Percentiles rank a stretch among this genome's conserved stretches.
Conservation (phyloP, 2,113 vertebrate genomes). For the Cyanoderma ruficeps region DNA sequence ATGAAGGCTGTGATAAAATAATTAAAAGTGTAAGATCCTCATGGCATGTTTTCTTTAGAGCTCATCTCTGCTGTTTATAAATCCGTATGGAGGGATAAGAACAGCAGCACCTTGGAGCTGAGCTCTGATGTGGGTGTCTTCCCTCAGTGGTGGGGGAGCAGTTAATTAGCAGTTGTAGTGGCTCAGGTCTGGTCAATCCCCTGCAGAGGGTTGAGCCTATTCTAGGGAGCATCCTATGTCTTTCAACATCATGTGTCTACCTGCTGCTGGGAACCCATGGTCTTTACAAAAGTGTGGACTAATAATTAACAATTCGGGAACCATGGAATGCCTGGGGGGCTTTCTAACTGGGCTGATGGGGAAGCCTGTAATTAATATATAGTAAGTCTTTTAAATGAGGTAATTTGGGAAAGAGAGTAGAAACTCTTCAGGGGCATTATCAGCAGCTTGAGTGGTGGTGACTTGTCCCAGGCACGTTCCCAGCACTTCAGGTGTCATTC, state of each 20-base stretch:
- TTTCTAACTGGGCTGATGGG: background rate
- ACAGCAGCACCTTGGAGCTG: background rate
- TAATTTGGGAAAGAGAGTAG: background rate
- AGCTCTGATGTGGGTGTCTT: background rate
- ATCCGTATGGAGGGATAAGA: background rate
- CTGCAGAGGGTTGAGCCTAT: background rate
- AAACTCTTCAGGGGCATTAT: background rate
- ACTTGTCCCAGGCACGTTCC: background rate
- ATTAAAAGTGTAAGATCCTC: conserved; percentile 49
- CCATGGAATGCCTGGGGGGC: rapidly evolving
- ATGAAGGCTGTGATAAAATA: conserved; percentile 55
- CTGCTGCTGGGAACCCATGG: background rate
- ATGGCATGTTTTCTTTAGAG: conserved; percentile 11
- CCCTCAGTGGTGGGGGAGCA: background rate
- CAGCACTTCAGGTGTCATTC: background rate
- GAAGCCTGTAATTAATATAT: background rate
- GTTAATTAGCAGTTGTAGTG: background rate
- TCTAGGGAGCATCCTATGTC: background rate
- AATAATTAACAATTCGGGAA: background rate
- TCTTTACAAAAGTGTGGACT: background rate
- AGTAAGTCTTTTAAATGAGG: background rate
- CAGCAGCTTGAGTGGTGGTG: background rate
- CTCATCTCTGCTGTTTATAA: background rate
- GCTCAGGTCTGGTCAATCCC: background rate
- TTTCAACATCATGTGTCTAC: background rate